These are phyloP conservation scores for Cossypha heuglini DNA, from an alignment of 2,797 vertebrate species.

Conservation along the genomic window DNA sequence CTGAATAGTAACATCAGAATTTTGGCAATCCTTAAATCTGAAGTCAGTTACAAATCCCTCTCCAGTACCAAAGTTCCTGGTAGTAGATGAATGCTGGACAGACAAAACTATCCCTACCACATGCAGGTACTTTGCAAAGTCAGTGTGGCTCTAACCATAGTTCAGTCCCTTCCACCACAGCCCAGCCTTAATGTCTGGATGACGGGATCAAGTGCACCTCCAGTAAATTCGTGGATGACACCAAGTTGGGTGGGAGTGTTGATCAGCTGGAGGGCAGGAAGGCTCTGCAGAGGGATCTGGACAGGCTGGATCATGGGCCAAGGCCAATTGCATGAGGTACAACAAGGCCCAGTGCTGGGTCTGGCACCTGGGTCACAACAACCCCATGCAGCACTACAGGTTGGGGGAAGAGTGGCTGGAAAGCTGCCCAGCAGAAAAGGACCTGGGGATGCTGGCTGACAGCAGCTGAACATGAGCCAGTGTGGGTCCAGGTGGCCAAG, in stretches of 20 bases:
- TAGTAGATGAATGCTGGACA: neutral
- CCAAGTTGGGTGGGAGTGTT: accelerated
- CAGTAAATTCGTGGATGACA: neutral
- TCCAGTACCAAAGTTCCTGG: neutral
- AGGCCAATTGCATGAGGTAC: neutral
- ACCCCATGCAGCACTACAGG: accelerated
- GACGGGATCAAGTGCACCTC: neutral
- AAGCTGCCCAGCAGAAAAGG: no score
- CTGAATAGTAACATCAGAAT: neutral
- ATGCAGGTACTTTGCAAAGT: neutral
- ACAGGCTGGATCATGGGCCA: neutral
- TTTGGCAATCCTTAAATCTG: neutral
- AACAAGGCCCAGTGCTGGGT: accelerated
- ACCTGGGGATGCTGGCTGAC: no score
- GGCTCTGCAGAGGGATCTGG: neutral
- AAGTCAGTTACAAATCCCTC: neutral
- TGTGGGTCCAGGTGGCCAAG: no score
- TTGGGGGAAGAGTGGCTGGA: no score
- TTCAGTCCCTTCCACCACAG: neutral
- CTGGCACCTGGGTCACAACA: neutral
- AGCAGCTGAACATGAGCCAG: no score
- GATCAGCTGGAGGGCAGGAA: neutral
- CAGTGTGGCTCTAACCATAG: neutral
- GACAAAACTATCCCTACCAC: neutral
- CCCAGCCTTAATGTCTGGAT: neutral